Percentiles rank a stretch among this genome's conserved stretches.
phyloP scores from a whole-genome alignment of 2,888 invertebrate species.

The Tortrix viridana region DNA sequence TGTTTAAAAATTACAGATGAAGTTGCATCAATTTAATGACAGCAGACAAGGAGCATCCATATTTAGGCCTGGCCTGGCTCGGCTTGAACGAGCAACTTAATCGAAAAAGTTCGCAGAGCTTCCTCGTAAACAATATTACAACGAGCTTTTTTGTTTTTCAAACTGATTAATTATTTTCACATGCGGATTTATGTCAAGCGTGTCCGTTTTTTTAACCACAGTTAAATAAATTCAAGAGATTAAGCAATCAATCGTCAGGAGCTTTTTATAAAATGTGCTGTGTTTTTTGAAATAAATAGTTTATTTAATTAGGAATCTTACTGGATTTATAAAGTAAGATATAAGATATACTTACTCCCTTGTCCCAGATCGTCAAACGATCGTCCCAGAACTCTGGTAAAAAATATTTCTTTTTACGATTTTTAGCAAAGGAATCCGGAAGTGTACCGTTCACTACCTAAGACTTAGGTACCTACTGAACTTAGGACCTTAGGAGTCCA shows the following conservation, averaged over 20 bases:
- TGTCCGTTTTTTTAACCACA: neutral
- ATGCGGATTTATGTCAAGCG: conserved; percentile 2
- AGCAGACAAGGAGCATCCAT: conserved; percentile 13
- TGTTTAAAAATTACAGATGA: neutral
- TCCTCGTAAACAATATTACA: conserved; percentile 29
- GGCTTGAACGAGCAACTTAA: conserved; percentile 30
- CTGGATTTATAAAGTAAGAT: too few species aligned
- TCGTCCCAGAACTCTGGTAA: too few species aligned
- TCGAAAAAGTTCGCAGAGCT: conserved; percentile 29
- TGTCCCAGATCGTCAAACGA: too few species aligned
- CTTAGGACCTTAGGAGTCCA: too few species aligned
- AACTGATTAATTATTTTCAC: conserved; percentile 34
- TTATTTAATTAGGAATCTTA: too few species aligned
- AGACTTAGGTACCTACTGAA: too few species aligned
- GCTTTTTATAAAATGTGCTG: too few species aligned
- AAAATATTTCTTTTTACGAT: too few species aligned
- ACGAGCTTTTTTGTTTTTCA: conserved; percentile 24
- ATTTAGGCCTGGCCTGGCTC: conserved; percentile 12
- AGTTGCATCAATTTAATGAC: conserved; percentile 12
- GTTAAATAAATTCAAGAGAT: neutral
- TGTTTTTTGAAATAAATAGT: too few species aligned
- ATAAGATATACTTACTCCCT: too few species aligned
- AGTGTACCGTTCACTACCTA: too few species aligned
- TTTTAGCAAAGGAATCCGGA: too few species aligned
- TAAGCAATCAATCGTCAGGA: neutral